Evolutionary conservation across 2,113 vertebrate genomes (phyloP), one percentile per base, ranked within the genome.

Genomic region (Cheilinus undulatus): DNA sequence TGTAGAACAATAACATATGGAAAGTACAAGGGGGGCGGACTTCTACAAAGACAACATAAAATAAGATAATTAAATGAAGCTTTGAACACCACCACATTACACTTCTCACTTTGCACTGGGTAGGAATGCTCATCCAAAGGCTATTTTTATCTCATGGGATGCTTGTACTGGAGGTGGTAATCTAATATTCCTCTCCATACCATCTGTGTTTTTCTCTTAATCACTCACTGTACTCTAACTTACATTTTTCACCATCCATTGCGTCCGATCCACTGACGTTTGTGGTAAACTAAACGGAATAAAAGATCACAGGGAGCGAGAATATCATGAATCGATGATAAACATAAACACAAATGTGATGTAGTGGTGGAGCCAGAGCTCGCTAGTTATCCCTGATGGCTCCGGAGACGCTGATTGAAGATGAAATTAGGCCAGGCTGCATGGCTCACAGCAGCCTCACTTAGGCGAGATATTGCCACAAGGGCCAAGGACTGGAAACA

Each of bases 371-470:
- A 81, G 63, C 59, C 49, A 3, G 62, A 82, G 80, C 69, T 45
- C 74, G 76, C 72, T 81, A 69, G 76, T 88, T 80, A 80, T 84
- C 68, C 67, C 81, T 76, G 83, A 86, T 73, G 81, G 78, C 75
- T 83, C 56, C 58, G 77, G 62, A 89, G 86, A 91, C 63, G 67
- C 80, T 93, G 92, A 93, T 92, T 89, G 87, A 89, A 92, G 86
- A 90, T 92, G 90, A 93, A 93, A 90, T 87, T 81, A 93, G 91
- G 80, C 84, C 85, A 86, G 62, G 78, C 78, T 32, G 36, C 36
- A 78, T 81, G 75, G 86, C 88, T 86, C 28, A 42, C 56, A 87
- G 86, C 78, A 20, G 71, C 59, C 49, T 76, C 77, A 71, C 56
- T 68, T 73, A 91, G 87, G 85, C 83, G 67, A 85, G 83, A 91